These are phyloP conservation scores for Thunnus albacares DNA, from an alignment of 2,797 vertebrate genomes.

Conservation along the genomic window DNA sequence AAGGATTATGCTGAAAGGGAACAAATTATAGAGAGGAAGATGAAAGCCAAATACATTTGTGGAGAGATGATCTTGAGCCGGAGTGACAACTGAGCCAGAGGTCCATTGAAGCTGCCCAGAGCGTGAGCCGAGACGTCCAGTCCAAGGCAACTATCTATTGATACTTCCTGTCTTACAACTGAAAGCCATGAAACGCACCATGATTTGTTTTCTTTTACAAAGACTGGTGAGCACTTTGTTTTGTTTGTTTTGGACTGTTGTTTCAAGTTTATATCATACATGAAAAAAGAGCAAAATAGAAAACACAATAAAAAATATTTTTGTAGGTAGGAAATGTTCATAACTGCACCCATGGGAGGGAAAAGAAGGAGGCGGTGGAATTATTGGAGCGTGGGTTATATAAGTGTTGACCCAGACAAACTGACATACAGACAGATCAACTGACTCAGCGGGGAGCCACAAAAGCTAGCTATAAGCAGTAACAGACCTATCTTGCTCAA, in stretches of 20 bases:
- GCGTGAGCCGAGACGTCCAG: conserved; percentile 55
- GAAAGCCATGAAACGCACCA: conserved; percentile 88
- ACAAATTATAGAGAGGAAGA: conserved; percentile 56
- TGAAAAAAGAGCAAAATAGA: conserved; percentile 61
- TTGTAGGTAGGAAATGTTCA: conserved; percentile 78
- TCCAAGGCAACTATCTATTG: conserved; percentile 66
- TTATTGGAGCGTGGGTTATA: conserved; percentile 21
- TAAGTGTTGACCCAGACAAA: conserved; percentile 34
- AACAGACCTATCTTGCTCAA: conserved; percentile 54
- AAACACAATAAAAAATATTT: conserved; percentile 77
- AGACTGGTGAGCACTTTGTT: conserved; percentile 81
- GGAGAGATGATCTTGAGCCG: conserved; percentile 67
- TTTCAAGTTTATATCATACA: conserved; percentile 78
- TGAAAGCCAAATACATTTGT: conserved; percentile 70
- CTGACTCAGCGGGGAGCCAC: conserved; percentile 44
- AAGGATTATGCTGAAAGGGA: conserved; percentile 48
- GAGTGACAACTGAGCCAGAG: conserved; percentile 63
- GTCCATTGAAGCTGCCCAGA: conserved; percentile 52
- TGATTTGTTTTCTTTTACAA: conserved; percentile 82
- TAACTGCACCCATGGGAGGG: conserved; percentile 55
- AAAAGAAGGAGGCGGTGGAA: conserved; percentile 27
- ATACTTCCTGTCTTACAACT: conserved; percentile 84
- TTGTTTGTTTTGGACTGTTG: conserved; percentile 71
- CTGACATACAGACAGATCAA: conserved; percentile 31
- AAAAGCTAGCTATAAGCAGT: conserved; percentile 44